These are phyloP conservation scores for Lycophotia porphyrea DNA, from an alignment of 2,888 invertebrate species.

Conservation along the genomic window DNA sequence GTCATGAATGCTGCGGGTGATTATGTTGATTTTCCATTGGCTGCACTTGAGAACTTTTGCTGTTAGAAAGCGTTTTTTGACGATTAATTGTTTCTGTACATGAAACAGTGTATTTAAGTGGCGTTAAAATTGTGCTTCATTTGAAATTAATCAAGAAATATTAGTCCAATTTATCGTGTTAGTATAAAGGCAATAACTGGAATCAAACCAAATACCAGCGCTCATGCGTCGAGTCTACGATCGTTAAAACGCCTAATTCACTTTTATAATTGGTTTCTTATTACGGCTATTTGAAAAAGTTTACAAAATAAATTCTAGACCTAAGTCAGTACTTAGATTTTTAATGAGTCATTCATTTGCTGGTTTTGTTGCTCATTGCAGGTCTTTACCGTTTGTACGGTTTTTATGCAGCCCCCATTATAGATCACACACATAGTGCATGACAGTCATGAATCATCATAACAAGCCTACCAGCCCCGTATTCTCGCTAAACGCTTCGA, in stretches of 20 bases:
- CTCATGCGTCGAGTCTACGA: neutral
- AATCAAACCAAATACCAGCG: neutral
- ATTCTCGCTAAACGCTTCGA: neutral
- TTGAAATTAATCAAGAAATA: neutral
- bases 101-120: neutral
- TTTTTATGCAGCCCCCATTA: neutral
- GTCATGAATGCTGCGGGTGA: slow-evolving; percentile 25
- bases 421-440: no score
- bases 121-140: neutral
- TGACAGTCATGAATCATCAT: no score
- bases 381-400: neutral
- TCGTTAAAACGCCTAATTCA: neutral
- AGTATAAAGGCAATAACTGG: neutral
- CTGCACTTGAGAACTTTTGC: slow-evolving; percentile 2
- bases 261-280: slow-evolving; percentile 5
- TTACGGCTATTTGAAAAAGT: no score
- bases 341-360: neutral
- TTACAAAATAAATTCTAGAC: neutral
- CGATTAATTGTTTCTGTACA: slow-evolving; percentile 13
- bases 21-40: slow-evolving; percentile 36
- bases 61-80: slow-evolving; percentile 23
- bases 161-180: neutral
- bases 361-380: neutral
- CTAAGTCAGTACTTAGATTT: neutral
- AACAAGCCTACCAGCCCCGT: no score